Conservation (phyloP, 1,140 invertebrate genomes). For the Drosophila serrata region DNA sequence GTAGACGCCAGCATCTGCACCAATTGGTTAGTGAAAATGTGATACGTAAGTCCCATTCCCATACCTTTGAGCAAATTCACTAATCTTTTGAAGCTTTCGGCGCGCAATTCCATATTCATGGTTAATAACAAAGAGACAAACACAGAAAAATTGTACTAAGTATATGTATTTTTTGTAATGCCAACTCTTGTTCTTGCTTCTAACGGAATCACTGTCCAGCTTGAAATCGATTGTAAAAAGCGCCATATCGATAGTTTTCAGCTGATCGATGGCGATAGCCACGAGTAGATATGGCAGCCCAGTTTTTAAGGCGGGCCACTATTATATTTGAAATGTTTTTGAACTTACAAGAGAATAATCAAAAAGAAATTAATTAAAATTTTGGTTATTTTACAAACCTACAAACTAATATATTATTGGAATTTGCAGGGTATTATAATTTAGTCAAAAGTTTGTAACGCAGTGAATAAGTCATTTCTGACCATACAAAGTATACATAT, state of each 20-base stretch:
- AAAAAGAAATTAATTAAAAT: too few species aligned
- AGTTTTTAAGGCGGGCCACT: not conserved
- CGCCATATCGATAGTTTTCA: conserved; percentile 12
- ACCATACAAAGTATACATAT: too few species aligned
- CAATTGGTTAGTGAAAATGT: not conserved
- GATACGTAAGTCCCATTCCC: not conserved
- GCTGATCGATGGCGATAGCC: not conserved
- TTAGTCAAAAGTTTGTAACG: too few species aligned
- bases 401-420: too few species aligned
- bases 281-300: not conserved
- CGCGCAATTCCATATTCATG: conserved; percentile 46
- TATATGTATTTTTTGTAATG: not conserved
- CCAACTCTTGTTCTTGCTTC: conserved; percentile 11
- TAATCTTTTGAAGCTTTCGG: conserved; percentile 7
- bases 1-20: conserved; percentile 53
- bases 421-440: too few species aligned
- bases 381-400: too few species aligned
- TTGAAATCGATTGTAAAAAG: conserved; percentile 1
- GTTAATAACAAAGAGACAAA: not conserved
- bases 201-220: conserved; percentile 8
- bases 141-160: not conserved
- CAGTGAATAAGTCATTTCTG: too few species aligned
- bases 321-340: not conserved
- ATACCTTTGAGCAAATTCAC: conserved; percentile 23
- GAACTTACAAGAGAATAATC: too few species aligned